These are phyloP conservation scores for Cosmopolites sordidus DNA, from an alignment of 2,888 invertebrate species.

Conservation along the genomic window DNA sequence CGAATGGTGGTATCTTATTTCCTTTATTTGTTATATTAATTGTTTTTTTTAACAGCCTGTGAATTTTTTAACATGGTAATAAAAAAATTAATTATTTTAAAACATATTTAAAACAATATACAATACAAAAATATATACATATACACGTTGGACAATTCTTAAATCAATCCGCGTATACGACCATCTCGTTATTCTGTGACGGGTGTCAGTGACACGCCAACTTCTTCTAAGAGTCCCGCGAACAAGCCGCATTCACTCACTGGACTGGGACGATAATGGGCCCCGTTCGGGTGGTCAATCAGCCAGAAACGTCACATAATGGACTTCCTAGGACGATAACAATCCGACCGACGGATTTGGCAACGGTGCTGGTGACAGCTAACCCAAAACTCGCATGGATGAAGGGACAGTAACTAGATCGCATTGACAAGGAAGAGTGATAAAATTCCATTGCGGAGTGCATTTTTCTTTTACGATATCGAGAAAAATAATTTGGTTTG, in stretches of 20 bases:
- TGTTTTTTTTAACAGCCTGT: no score
- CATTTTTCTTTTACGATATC: no score
- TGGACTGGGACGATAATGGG: constrained; percentile 33
- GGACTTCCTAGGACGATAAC: constrained; percentile 24
- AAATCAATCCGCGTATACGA: background rate
- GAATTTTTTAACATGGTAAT: no score
- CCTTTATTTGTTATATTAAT: no score
- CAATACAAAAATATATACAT: background rate
- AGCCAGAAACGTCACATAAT: constrained; percentile 26
- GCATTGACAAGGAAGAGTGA: no score
- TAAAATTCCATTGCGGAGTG: no score
- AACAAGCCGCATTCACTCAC: constrained; percentile 40
- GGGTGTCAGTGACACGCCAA: background rate
- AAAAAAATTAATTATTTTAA: no score
- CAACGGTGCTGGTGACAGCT: constrained; percentile 18
- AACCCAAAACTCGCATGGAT: background rate
- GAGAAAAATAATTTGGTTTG: no score
- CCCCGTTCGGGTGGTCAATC: constrained; percentile 17
- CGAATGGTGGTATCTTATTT: no score
- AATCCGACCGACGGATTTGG: constrained; percentile 21
- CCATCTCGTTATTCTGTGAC: background rate
- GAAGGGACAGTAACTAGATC: no score
- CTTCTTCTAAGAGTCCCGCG: background rate
- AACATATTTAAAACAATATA: background rate
- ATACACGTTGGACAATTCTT: background rate